Conservation (phyloP, 1,140 invertebrate genomes). For the Cylas formicarius region DNA sequence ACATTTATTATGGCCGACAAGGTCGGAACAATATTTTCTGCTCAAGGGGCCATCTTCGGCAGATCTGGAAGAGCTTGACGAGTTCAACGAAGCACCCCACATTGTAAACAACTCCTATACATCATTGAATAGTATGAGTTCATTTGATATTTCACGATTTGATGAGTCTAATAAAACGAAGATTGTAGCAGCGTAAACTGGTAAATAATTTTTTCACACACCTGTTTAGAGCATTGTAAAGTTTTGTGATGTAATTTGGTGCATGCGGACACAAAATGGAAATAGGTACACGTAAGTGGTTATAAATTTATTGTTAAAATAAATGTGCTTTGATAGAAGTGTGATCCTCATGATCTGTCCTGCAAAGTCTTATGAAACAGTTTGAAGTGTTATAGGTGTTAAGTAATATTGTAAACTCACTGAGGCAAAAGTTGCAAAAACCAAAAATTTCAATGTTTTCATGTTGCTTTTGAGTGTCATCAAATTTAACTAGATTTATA, state of each 20-base stretch:
- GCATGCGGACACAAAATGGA: too few species aligned
- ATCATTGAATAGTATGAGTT: conserved; percentile 34
- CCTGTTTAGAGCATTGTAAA: background rate
- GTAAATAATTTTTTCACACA: background rate
- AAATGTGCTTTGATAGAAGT: too few species aligned
- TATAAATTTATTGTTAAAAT: too few species aligned
- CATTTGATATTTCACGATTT: conserved; percentile 35
- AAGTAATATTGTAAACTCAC: too few species aligned
- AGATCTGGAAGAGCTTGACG: conserved; percentile 78
- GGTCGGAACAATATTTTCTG: conserved; percentile 83
- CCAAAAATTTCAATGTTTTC: too few species aligned
- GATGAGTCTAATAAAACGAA: conserved; percentile 37
- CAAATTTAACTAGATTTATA: too few species aligned
- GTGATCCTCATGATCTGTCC: too few species aligned
- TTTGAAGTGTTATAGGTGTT: too few species aligned
- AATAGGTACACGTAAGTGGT: too few species aligned
- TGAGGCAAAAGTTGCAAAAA: too few species aligned
- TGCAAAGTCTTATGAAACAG: too few species aligned
- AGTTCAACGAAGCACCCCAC: conserved; percentile 89
- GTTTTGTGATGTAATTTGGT: conserved; percentile 14
- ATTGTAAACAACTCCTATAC: conserved; percentile 58
- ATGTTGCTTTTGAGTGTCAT: too few species aligned
- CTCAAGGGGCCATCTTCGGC: conserved; percentile 55
- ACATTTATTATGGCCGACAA: conserved; percentile 86
- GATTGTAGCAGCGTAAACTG: conserved; percentile 23